phyloP scores from a whole-genome alignment of 2,888 invertebrate species.

The Nebria brevicollis region DNA sequence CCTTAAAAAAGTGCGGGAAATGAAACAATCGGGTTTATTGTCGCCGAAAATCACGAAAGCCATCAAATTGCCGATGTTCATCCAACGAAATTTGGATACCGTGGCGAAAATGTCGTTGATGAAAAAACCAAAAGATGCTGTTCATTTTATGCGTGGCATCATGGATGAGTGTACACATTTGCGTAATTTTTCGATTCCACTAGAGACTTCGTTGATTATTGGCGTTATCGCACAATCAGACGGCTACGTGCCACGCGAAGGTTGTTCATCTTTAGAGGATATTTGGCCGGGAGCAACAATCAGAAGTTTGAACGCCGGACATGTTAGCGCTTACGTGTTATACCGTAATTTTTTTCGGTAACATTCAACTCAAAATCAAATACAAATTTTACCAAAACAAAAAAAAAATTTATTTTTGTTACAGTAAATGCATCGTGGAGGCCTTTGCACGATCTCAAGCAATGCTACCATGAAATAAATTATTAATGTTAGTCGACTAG shows the following conservation, averaged over 20 bases:
- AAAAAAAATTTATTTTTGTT: conserved; percentile 54
- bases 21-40: conserved; percentile 32
- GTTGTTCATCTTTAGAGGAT: conserved; percentile 82
- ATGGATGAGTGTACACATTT: conserved; percentile 99
- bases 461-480: neutral
- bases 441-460: conserved; percentile 77
- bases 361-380: conserved; percentile 18
- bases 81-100: conserved; percentile 19
- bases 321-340: conserved; percentile 88
- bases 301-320: conserved; percentile 87
- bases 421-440: conserved; percentile 79
- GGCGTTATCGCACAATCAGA: conserved; percentile 91
- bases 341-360: conserved; percentile 91
- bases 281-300: conserved; percentile 95
- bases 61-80: conserved; percentile 13
- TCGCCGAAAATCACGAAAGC: conserved; percentile 24
- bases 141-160: conserved; percentile 95
- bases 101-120: neutral
- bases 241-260: conserved; percentile 89
- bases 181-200: conserved; percentile 88
- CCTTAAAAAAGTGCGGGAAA: conserved; percentile 20
- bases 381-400: neutral
- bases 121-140: conserved; percentile 68
- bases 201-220: conserved; percentile 89
- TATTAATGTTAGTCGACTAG: neutral